Percentiles rank a stretch among this genome's conserved stretches.
Evolutionary conservation across 2,888 invertebrate genomes (phyloP).

Genomic region (Lutraria lutraria): DNA sequence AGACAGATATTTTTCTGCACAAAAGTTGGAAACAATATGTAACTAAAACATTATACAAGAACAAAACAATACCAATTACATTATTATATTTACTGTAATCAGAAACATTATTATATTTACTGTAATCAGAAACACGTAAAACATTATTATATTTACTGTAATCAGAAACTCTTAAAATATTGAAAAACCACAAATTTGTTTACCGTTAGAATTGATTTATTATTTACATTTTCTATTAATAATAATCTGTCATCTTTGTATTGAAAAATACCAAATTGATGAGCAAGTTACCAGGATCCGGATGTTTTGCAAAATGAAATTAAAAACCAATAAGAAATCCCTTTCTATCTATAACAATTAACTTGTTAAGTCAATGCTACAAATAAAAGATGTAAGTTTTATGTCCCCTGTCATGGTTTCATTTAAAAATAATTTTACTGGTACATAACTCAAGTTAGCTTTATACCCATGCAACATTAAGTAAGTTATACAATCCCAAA

Average conservation of each 20-base stretch:
- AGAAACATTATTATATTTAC: too few relatives aligned
- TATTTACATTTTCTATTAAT: neutral
- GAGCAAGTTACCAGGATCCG: neutral
- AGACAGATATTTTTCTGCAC: too few relatives aligned
- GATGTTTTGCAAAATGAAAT: neutral
- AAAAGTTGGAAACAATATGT: too few relatives aligned
- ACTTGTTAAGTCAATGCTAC: neutral
- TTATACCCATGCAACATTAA: neutral
- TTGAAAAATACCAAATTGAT: neutral
- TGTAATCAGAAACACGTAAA: too few relatives aligned
- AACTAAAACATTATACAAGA: too few relatives aligned
- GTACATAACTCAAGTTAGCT: neutral
- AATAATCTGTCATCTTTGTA: neutral
- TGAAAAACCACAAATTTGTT: conserved; percentile 14
- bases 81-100: too few relatives aligned
- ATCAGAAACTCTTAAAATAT: neutral
- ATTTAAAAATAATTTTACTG: neutral
- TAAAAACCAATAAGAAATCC: neutral
- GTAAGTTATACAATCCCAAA: conserved; percentile 9
- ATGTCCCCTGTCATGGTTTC: neutral
- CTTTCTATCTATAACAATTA: neutral
- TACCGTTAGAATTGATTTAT: neutral
- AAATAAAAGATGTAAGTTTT: neutral
- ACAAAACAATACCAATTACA: too few relatives aligned
- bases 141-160: neutral